Evolutionary conservation across 2,888 invertebrate genomes (phyloP).

Genomic region (Tetranychus truncatus): DNA sequence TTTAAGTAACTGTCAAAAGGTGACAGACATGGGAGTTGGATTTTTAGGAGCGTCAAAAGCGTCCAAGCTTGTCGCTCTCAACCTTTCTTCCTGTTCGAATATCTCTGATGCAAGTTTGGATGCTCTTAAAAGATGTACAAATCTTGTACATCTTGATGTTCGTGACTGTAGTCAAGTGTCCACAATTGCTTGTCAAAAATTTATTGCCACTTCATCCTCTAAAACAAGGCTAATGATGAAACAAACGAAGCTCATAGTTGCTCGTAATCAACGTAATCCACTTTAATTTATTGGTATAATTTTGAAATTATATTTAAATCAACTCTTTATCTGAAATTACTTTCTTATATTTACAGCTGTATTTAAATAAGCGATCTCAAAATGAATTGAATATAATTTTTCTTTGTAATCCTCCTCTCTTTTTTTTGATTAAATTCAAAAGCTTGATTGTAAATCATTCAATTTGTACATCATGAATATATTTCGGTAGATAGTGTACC

Average conservation of each 20-base stretch:
- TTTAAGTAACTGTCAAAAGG: conserved; percentile 63
- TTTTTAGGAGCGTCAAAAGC: conserved; percentile 58
- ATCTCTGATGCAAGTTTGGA: conserved; percentile 55
- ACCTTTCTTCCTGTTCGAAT: conserved; percentile 51
- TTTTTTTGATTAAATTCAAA: not conserved
- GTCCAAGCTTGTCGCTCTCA: conserved; percentile 49
- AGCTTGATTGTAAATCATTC: not conserved
- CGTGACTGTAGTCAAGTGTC: conserved; percentile 28
- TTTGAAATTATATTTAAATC: no score
- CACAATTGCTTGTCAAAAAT: conserved; percentile 27
- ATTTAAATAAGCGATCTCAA: not conserved
- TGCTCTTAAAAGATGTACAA: conserved; percentile 37
- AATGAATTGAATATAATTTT: not conserved
- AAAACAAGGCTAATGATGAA: conserved; percentile 7
- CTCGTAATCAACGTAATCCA: not conserved
- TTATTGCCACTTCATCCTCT: conserved; percentile 23
- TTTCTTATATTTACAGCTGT: not conserved
- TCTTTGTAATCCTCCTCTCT: not conserved
- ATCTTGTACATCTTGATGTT: conserved; percentile 28
- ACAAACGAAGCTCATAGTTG: not conserved
- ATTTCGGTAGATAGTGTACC: no score
- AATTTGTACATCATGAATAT: not conserved
- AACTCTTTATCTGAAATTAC: no score
- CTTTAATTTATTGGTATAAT: no score
- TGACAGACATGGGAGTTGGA: conserved; percentile 75